Evolutionary conservation across 2,113 vertebrate species (phyloP).

Genomic region (Syrmaticus mikado): DNA sequence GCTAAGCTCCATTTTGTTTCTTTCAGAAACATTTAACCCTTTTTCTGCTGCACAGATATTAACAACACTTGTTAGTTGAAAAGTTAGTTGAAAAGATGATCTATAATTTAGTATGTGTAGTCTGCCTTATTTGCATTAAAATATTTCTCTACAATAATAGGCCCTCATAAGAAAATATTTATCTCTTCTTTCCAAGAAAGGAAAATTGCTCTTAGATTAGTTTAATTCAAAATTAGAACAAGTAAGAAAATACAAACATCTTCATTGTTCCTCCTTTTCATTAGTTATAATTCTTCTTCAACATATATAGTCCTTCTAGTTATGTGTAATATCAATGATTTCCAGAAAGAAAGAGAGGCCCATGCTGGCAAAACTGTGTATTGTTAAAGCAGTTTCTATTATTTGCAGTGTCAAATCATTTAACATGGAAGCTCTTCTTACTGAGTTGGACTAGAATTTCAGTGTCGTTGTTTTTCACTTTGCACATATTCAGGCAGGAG

Average conservation of each 20-base stretch:
- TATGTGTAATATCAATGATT: not conserved
- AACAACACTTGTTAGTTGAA: not conserved
- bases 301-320: not conserved
- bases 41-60: not conserved
- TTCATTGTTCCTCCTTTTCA: not conserved
- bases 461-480: not conserved
- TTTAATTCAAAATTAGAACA: not conserved
- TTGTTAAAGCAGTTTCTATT: slow-evolving; percentile 21
- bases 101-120: not conserved
- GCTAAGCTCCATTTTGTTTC: not conserved
- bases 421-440: not conserved
- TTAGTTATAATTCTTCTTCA: not conserved
- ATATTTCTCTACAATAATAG: not conserved
- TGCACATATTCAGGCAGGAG: not conserved
- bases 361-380: slow-evolving; percentile 11
- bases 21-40: not conserved
- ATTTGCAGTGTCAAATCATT: slow-evolving; percentile 16
- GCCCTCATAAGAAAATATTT: not conserved
- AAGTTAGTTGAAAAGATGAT: not conserved
- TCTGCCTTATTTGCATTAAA: not conserved
- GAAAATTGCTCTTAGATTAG: not conserved
- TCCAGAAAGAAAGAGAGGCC: not conserved
- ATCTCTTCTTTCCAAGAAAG: not conserved
- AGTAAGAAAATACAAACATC: not conserved
- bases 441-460: slow-evolving; percentile 21